A percentile compares a stretch with the other conserved stretches of the same genome.
phyloP scores from a whole-genome alignment of 2,888 invertebrate species.

The Thereva unica region DNA sequence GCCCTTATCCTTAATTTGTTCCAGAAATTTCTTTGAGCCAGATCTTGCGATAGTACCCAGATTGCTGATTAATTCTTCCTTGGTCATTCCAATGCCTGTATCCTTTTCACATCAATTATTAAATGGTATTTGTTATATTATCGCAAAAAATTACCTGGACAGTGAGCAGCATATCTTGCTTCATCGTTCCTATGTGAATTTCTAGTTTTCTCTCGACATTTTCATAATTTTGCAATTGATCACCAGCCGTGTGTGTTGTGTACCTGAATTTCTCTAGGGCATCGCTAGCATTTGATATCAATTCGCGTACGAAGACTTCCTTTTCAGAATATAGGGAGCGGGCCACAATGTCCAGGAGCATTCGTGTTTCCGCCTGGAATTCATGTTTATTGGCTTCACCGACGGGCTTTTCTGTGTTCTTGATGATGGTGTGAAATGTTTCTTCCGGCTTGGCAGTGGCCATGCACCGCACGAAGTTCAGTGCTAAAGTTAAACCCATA shows the following conservation, averaged over 20 bases:
- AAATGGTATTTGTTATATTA: background rate
- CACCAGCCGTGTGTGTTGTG: conserved; percentile 62
- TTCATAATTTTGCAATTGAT: conserved; percentile 61
- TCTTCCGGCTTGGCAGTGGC: conserved; percentile 32
- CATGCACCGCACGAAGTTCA: background rate
- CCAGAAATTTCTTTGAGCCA: conserved; percentile 91
- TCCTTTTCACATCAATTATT: conserved; percentile 63
- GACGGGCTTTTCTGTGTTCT: conserved; percentile 48
- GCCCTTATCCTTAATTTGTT: conserved; percentile 75
- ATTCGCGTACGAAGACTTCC: conserved; percentile 94
- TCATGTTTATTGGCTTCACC: conserved; percentile 70
- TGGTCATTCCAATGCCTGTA: conserved; percentile 93
- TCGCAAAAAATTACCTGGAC: conserved; percentile 69
- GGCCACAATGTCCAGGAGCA: conserved; percentile 95
- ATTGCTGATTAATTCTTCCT: conserved; percentile 86
- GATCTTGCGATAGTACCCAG: conserved; percentile 95
- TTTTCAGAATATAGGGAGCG: conserved; percentile 96
- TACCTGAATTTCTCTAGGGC: conserved; percentile 94
- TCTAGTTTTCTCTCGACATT: conserved; percentile 73
- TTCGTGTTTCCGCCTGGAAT: conserved; percentile 95
- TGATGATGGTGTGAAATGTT: conserved; percentile 47
- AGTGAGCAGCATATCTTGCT: conserved; percentile 78
- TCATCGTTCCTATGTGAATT: conserved; percentile 87
- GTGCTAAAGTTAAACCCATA: background rate
- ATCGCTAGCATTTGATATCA: conserved; percentile 97